phyloP scores from a whole-genome alignment of 2,888 invertebrate genomes.

The Unio pictorum region DNA sequence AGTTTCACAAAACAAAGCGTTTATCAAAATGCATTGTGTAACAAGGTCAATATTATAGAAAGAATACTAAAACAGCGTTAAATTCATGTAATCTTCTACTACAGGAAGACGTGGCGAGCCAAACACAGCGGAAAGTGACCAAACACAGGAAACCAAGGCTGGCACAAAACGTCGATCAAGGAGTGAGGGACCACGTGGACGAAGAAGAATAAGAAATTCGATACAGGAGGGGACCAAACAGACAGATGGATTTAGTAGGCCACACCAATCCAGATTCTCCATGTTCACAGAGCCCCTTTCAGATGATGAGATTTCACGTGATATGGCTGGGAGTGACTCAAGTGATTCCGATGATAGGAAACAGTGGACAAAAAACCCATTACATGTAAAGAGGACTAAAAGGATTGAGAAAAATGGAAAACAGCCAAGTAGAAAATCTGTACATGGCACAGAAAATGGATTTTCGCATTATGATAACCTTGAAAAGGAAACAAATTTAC shows the following conservation, averaged over 20 bases:
- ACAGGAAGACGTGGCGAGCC: constrained; percentile 8
- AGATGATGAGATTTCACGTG: constrained; percentile 40
- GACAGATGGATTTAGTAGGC: constrained; percentile 9
- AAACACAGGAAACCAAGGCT: constrained; percentile 16
- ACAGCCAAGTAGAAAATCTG: constrained; percentile 45
- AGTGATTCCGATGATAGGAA: constrained; percentile 49
- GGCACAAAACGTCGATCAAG: constrained; percentile 53
- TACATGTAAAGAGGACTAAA: constrained; percentile 48
- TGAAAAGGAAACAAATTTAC: constrained; percentile 1
- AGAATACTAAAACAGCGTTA: too few relatives aligned
- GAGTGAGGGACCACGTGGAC: constrained; percentile 56
- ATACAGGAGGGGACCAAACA: constrained; percentile 39
- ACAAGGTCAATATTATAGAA: too few relatives aligned
- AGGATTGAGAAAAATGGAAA: constrained; percentile 41
- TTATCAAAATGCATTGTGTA: too few relatives aligned
- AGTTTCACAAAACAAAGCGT: too few relatives aligned
- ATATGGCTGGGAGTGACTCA: constrained; percentile 48
- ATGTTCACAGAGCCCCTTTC: constrained; percentile 43
- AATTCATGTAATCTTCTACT: too few relatives aligned
- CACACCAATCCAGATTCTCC: constrained; percentile 18
- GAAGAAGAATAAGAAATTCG: constrained; percentile 38
- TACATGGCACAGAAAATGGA: constrained; percentile 27
- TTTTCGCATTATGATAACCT: constrained; percentile 10
- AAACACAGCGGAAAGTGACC: constrained; percentile 12
- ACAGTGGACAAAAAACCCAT: constrained; percentile 61